phyloP scores from a whole-genome alignment of 2,113 vertebrate species.

The Proteles cristata region DNA sequence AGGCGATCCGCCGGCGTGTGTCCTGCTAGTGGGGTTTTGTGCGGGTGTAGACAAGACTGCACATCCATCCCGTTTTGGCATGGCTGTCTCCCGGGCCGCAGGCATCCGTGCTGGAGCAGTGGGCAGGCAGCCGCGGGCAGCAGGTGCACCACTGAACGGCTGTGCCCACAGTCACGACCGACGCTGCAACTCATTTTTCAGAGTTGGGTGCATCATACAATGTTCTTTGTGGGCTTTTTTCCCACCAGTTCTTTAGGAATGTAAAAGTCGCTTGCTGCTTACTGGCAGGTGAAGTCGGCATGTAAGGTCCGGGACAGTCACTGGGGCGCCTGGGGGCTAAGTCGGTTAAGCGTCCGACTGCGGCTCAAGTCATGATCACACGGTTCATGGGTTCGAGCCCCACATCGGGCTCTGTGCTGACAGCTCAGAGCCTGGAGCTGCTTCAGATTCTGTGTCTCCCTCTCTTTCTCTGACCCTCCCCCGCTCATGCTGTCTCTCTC shows the following conservation, averaged over 20 bases:
- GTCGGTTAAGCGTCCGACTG: too few relatives aligned
- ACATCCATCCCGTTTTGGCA: neutral
- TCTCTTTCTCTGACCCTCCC: too few relatives aligned
- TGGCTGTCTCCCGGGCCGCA: neutral
- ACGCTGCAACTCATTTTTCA: rapidly evolving
- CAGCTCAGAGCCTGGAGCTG: too few relatives aligned
- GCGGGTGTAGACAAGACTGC: neutral
- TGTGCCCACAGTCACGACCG: neutral
- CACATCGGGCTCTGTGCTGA: too few relatives aligned
- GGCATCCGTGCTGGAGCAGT: neutral
- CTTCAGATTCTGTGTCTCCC: too few relatives aligned
- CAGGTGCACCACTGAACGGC: neutral
- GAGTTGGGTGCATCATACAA: neutral
- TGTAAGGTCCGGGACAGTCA: neutral
- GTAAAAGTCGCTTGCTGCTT: neutral
- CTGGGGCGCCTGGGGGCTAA: too few relatives aligned
- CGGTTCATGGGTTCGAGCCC: too few relatives aligned
- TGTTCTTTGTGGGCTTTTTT: too few relatives aligned
- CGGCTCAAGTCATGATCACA: too few relatives aligned
- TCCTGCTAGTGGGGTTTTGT: neutral
- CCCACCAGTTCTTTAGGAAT: neutral
- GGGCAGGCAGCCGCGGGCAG: neutral
- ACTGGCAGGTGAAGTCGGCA: too few relatives aligned
- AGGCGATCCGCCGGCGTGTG: neutral
- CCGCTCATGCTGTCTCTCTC: too few relatives aligned